phyloP scores from a whole-genome alignment of 2,113 vertebrate genomes.

The Sphyrna mokarran region DNA sequence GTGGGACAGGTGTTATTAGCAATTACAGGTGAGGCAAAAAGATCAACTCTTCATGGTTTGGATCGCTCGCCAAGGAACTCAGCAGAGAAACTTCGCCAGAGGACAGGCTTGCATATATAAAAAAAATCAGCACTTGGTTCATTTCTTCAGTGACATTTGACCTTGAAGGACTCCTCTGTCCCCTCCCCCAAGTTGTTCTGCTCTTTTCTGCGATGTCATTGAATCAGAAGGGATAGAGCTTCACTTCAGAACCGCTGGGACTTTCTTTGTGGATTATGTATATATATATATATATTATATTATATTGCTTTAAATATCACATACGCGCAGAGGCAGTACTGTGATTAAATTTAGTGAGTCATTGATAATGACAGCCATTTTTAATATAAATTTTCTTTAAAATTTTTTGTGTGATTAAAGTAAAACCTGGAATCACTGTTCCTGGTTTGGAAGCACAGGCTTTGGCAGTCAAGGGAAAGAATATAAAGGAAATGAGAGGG shows the following conservation, averaged over 20 bases:
- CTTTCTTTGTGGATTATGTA: background rate
- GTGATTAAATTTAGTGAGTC: conserved; percentile 14
- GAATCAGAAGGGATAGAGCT: background rate
- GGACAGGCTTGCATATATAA: background rate
- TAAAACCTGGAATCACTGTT: background rate
- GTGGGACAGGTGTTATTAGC: background rate
- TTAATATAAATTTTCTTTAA: conserved; percentile 13
- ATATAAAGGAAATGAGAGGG: background rate
- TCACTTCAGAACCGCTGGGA: background rate
- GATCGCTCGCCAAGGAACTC: background rate
- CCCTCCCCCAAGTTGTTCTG: background rate
- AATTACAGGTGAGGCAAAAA: background rate
- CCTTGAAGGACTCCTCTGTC: background rate
- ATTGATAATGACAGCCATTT: background rate
- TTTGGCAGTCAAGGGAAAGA: conserved; percentile 11
- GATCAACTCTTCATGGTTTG: background rate
- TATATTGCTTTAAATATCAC: background rate
- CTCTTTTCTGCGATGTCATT: background rate
- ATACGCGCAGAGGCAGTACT: background rate
- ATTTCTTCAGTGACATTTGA: background rate
- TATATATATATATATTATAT: background rate
- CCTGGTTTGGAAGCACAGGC: conserved; percentile 22
- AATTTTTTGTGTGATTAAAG: conserved; percentile 28
- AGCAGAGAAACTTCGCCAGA: background rate
- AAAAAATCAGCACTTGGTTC: background rate